phyloP scores from a whole-genome alignment of 35 echinoderm and acorn worm species.

The Anneissia japonica region DNA sequence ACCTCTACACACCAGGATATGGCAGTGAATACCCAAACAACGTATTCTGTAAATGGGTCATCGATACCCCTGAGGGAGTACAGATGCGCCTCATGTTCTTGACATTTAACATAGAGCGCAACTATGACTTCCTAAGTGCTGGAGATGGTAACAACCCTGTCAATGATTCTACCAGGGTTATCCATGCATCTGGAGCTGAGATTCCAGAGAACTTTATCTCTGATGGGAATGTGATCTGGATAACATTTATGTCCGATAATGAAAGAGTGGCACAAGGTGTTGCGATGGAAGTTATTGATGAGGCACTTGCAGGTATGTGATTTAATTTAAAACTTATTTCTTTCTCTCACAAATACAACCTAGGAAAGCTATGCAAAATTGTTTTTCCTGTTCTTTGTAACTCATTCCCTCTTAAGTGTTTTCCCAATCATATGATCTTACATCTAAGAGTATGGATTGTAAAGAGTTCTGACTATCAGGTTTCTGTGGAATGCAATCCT shows the following conservation, averaged over 20 bases:
- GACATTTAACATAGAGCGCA: constrained; percentile 54
- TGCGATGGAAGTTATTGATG: constrained; percentile 55
- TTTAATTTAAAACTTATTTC: too few species aligned
- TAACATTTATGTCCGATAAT: constrained; percentile 54
- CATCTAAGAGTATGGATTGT: too few species aligned
- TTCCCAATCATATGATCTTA: too few species aligned
- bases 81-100: constrained; percentile 58
- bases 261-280: constrained; percentile 36
- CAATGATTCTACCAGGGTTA: constrained; percentile 27
- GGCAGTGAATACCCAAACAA: constrained; percentile 48
- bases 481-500: too few species aligned
- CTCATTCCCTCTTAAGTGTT: too few species aligned
- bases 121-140: constrained; percentile 63
- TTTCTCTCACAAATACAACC: too few species aligned
- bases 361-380: too few species aligned
- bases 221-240: constrained; percentile 44
- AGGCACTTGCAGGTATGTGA: constrained; percentile 54
- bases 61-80: constrained; percentile 16
- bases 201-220: constrained; percentile 75
- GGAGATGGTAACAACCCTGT: constrained; percentile 57
- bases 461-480: too few species aligned
- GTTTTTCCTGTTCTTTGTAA: too few species aligned
- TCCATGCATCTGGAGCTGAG: constrained; percentile 43
- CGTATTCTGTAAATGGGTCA: constrained; percentile 74
- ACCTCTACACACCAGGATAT: constrained; percentile 65